Base-by-base conservation (phyloP, 23 tunicate genomes). In the Diplosoma virens region DNA sequence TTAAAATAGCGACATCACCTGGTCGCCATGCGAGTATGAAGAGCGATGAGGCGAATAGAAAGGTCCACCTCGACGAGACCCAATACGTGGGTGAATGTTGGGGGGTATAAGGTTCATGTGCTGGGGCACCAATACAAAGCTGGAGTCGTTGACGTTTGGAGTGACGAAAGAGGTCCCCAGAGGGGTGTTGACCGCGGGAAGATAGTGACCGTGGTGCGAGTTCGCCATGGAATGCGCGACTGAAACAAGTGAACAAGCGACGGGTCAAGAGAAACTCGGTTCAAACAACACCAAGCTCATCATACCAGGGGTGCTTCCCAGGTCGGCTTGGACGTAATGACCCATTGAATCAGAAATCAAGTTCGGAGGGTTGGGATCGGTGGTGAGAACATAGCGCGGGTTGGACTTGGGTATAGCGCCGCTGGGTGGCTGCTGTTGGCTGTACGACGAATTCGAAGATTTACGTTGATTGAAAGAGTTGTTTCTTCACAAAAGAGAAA, bases 161-260 rank as follows among this genome's bases (percentile, higher is more conserved):
- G 83, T 65, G 46, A 78, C 83, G 29, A 78, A 78, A 23, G 83
- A 74, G 47, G 81, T 55, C 0, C 30, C 64, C 22, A 73, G 29
- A 2, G 79, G 37, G 33, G 81, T 30, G 16, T 16, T 55, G 32
- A 78, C 83, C 45, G 83, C 83, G 16, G 83, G 83, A 1, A 78
- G 61, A 33, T 78, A 78, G 23, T 78, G 83, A 1, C 64, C 63
- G 1, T 73, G 70, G 30, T 72, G 78, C 3, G 33, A 37, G 3
- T 25, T 27, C 7, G 60, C 60, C 27, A 67, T 67, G 52, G 74
- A 17, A 22, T 67, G 74, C 7, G 74, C 6, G 24, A 67, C 74
- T 67, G 74, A 6, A 67, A 67, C 4, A 63, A 63, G 6, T 26
- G 35, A 63, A n/a, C 22, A n/a, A 21, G n/a, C n/a, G n/a, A n/a